A percentile compares a stretch with the other conserved stretches of the same genome.
These are phyloP conservation scores for Sarcoramphus papa DNA, from an alignment of 2,797 vertebrate species.

Conservation along the genomic window DNA sequence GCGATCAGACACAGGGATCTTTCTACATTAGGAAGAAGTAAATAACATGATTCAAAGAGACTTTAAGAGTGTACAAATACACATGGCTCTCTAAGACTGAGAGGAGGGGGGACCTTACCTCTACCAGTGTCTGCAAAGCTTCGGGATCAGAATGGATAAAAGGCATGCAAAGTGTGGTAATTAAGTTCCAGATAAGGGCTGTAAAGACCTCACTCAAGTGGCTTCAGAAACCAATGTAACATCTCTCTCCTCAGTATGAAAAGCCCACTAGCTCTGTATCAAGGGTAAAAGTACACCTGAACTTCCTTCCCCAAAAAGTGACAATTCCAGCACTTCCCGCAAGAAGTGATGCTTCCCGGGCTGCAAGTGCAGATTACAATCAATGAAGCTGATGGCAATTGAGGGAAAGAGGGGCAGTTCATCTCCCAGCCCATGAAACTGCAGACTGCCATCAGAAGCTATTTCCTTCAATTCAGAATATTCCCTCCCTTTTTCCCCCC, in stretches of 20 bases:
- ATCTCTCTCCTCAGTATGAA: not conserved
- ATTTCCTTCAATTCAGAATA: constrained; percentile 65
- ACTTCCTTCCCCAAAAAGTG: not conserved
- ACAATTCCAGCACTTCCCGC: not conserved
- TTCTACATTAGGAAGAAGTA: not conserved
- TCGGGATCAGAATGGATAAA: not conserved
- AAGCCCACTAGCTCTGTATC: not conserved
- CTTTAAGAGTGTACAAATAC: not conserved
- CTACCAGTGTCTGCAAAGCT: not conserved
- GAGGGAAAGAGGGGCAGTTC: constrained; percentile 48
- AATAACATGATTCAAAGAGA: not conserved
- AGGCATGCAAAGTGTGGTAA: not conserved
- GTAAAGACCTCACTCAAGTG: not conserved
- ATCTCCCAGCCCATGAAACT: constrained; percentile 56
- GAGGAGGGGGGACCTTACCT: not conserved
- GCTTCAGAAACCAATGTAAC: not conserved
- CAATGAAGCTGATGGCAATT: constrained; percentile 53
- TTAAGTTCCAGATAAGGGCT: not conserved
- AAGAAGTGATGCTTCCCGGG: not conserved
- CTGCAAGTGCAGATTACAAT: not conserved
- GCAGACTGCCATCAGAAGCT: constrained; percentile 53
- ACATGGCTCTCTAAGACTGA: not conserved
- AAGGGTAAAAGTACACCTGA: not conserved
- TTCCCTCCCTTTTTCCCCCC: constrained; percentile 38
- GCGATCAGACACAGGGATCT: not conserved